These are phyloP conservation scores for Sinentomon sp. DNA, from an alignment of 2,888 invertebrate species.

Conservation along the genomic window DNA sequence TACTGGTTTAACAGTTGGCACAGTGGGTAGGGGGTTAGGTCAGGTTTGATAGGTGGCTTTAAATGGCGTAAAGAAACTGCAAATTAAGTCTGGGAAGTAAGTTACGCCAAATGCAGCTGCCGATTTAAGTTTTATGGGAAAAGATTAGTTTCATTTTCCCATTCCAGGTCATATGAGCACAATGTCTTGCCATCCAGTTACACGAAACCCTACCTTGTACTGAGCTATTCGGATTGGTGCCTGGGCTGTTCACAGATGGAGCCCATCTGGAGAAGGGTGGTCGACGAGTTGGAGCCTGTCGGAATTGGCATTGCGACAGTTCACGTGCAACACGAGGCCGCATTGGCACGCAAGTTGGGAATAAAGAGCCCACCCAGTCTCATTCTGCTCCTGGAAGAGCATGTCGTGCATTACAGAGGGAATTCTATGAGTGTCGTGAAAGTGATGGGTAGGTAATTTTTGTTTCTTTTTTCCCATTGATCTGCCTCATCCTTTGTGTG, in stretches of 20 bases:
- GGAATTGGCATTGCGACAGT: constrained; percentile 50
- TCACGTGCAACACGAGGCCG: constrained; percentile 55
- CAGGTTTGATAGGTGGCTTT: no score
- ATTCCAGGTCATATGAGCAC: constrained; percentile 54
- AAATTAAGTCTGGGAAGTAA: no score
- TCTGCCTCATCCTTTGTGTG: no score
- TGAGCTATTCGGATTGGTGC: constrained; percentile 87
- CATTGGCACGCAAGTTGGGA: constrained; percentile 45
- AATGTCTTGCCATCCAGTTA: constrained; percentile 55
- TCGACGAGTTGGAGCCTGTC: constrained; percentile 53
- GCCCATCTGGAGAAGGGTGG: constrained; percentile 51
- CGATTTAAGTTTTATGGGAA: no score
- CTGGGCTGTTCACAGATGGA: constrained; percentile 73
- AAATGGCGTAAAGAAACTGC: no score
- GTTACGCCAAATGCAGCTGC: no score
- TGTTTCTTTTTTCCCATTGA: no score
- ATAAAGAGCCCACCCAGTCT: constrained; percentile 56
- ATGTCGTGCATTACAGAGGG: constrained; percentile 55
- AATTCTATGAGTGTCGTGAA: constrained; percentile 46
- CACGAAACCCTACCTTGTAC: constrained; percentile 51
- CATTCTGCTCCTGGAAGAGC: constrained; percentile 52
- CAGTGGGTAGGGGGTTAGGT: no score
- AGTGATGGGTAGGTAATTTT: constrained; percentile 34
- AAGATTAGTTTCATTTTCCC: no score
- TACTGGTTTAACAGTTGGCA: no score